These are phyloP conservation scores for Umimayanthus chanpuru DNA, from an alignment of 92 coral and sea anemone genomes.

Conservation along the genomic window DNA sequence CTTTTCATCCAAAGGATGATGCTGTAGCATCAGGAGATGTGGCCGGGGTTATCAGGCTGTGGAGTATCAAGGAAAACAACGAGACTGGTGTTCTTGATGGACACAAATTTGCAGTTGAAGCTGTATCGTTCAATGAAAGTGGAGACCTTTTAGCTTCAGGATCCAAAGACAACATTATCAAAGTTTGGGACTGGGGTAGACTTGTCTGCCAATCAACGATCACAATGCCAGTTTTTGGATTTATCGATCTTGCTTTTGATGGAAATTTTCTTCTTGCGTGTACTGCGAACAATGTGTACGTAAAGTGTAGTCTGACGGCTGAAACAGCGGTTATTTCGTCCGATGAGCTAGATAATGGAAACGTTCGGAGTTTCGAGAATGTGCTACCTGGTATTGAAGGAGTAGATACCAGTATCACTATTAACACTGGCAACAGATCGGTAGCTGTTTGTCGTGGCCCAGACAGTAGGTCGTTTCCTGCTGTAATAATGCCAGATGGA, in stretches of 20 bases:
- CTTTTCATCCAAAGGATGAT: constrained; percentile 42
- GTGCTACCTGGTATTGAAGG: not conserved
- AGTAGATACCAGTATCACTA: not conserved
- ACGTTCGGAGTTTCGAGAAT: not conserved
- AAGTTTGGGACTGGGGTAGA: constrained; percentile 53
- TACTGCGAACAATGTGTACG: constrained; percentile 38
- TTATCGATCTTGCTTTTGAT: constrained; percentile 41
- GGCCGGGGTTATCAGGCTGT: constrained; percentile 50
- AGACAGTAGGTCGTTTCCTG: constrained; percentile 53
- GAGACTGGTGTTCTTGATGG: constrained; percentile 15
- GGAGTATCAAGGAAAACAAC: constrained; percentile 28
- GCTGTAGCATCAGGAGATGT: constrained; percentile 55
- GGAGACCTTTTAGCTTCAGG: constrained; percentile 52
- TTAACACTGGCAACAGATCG: not conserved
- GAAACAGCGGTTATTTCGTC: not conserved
- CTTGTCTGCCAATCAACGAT: not conserved
- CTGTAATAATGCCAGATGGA: constrained; percentile 44
- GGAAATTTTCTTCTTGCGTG: constrained; percentile 40
- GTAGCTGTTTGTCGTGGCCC: constrained; percentile 39
- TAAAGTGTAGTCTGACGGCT: constrained; percentile 9
- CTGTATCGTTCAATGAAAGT: constrained; percentile 37
- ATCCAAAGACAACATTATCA: constrained; percentile 51
- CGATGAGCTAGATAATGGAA: not conserved
- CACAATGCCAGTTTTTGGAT: constrained; percentile 53
- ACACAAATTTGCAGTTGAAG: constrained; percentile 55